These are phyloP conservation scores for Eulemur macaco DNA, from an alignment of 2,113 vertebrate genomes.

Conservation along the genomic window DNA sequence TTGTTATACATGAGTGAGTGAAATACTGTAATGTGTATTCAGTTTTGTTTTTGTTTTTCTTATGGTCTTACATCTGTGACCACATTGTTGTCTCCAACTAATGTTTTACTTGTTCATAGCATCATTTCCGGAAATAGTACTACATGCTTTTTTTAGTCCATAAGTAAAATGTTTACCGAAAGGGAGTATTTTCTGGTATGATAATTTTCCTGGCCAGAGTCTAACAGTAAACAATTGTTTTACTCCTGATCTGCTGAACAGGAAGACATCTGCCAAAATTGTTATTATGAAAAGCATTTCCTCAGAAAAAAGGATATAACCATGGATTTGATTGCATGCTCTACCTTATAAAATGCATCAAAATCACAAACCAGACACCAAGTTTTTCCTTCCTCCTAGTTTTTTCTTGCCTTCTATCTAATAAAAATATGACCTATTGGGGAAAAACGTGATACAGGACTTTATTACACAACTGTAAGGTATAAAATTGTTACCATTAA, in stretches of 20 bases:
- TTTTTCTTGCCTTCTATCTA: background rate
- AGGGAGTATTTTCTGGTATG: conserved; percentile 66
- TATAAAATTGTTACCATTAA: background rate
- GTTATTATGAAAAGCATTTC: conserved; percentile 71
- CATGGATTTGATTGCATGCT: conserved; percentile 47
- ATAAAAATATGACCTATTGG: background rate
- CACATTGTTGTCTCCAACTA: background rate
- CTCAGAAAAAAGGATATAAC: conserved; percentile 59
- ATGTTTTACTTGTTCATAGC: conserved; percentile 34
- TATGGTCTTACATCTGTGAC: conserved; percentile 33
- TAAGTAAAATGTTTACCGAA: conserved; percentile 72
- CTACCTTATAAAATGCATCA: conserved; percentile 55
- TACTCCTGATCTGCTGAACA: conserved; percentile 62
- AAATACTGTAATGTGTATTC: background rate
- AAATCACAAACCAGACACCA: conserved; percentile 30
- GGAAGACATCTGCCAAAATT: conserved; percentile 63
- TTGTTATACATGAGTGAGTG: background rate
- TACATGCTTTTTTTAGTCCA: conserved; percentile 33
- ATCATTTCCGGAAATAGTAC: conserved; percentile 44
- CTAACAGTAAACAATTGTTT: conserved; percentile 76
- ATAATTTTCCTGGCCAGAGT: conserved; percentile 68
- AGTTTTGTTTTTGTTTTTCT: conserved; percentile 44
- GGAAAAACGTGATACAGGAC: background rate
- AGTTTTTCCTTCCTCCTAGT: background rate
- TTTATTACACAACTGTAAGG: conserved; percentile 38